Conservation (phyloP, 2,888 invertebrate species). For the Drosophila limbata region DNA sequence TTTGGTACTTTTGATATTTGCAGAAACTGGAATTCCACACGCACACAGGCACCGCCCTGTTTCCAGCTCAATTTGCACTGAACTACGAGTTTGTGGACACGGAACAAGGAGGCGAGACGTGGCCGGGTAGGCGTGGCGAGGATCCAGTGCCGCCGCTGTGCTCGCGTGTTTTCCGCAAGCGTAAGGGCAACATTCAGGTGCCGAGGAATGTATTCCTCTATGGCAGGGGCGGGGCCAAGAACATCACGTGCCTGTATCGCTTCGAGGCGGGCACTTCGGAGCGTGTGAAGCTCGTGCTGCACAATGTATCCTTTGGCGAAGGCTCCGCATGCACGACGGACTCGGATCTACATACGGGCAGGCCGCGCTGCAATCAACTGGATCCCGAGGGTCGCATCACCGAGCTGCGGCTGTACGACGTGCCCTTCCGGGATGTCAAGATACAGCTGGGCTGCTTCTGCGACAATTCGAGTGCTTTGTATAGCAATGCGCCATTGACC, state of each 20-base stretch:
- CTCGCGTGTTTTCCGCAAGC: conserved; percentile 88
- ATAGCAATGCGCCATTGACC: conserved; percentile 87
- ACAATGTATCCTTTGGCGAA: conserved; percentile 91
- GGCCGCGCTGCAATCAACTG: conserved; percentile 87
- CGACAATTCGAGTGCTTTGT: conserved; percentile 89
- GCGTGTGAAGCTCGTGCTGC: conserved; percentile 88
- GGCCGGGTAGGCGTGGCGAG: conserved; percentile 86
- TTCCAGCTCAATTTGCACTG: conserved; percentile 90
- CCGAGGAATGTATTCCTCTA: conserved; percentile 92
- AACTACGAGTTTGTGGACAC: conserved; percentile 95
- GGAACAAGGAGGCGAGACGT: conserved; percentile 89
- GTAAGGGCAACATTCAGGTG: conserved; percentile 88
- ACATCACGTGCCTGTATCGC: conserved; percentile 91
- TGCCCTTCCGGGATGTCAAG: conserved; percentile 89
- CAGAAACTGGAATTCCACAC: conserved; percentile 87
- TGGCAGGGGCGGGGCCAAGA: conserved; percentile 92
- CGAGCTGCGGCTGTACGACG: conserved; percentile 88
- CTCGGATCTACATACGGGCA: conserved; percentile 90
- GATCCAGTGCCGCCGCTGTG: conserved; percentile 86
- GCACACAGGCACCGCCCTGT: conserved; percentile 91
- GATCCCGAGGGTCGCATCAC: conserved; percentile 86
- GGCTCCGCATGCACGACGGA: conserved; percentile 89
- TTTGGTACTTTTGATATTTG: conserved; percentile 44
- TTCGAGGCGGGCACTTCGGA: conserved; percentile 89
- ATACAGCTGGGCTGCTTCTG: conserved; percentile 92